Conservation (phyloP, 2,888 invertebrate genomes). For the Acrobasis repandana region DNA sequence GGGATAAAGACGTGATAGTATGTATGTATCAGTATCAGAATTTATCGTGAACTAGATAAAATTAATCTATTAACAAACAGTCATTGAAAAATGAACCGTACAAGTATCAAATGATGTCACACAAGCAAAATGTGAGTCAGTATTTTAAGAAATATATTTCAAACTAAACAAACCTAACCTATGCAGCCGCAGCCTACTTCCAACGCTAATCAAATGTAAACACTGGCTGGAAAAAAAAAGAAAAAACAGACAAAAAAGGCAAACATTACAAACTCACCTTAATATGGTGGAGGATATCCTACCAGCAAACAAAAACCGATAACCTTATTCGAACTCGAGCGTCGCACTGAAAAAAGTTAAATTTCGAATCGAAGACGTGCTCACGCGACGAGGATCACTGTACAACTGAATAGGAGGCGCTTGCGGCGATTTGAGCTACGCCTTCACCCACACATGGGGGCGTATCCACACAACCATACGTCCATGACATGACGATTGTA, state of each 20-base stretch:
- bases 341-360: slow-evolving; percentile 47
- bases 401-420: slow-evolving; percentile 73
- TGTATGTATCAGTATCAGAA: no score
- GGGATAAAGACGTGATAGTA: no score
- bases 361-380: slow-evolving; percentile 48
- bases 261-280: slow-evolving; percentile 62
- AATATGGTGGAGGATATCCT: slow-evolving; percentile 62
- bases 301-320: slow-evolving; percentile 64
- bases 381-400: slow-evolving; percentile 48
- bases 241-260: slow-evolving; percentile 45
- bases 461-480: slow-evolving; percentile 36
- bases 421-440: slow-evolving; percentile 58
- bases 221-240: slow-evolving; percentile 38
- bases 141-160: slow-evolving; percentile 40
- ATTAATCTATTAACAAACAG: background rate
- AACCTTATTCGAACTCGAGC: slow-evolving; percentile 69
- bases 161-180: slow-evolving; percentile 39
- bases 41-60: background rate
- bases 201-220: slow-evolving; percentile 62
- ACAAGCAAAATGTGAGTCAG: slow-evolving; percentile 38
- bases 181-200: slow-evolving; percentile 44
- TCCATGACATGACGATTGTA: slow-evolving; percentile 58
- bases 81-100: slow-evolving; percentile 2
- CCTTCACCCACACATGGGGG: slow-evolving; percentile 54
- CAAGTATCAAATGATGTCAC: slow-evolving; percentile 36